Percentiles rank a stretch among this genome's conserved stretches.
phyloP scores from a whole-genome alignment of 2,888 invertebrate genomes.

The Lydus trimaculatus region DNA sequence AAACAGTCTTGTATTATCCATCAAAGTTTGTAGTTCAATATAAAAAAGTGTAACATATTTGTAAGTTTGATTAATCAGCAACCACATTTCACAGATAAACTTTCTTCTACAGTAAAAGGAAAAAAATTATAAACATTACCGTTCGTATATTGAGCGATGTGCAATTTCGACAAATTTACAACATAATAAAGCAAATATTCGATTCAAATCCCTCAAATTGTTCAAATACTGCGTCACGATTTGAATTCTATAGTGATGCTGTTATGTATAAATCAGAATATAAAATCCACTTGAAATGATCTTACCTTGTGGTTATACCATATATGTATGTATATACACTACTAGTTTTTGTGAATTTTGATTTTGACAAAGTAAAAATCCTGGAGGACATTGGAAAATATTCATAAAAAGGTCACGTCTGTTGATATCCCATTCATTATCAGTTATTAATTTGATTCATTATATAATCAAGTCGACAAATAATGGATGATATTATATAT shows the following conservation, averaged over 20 bases:
- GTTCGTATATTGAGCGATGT: slow-evolving; percentile 10
- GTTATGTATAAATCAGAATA: slow-evolving; percentile 33
- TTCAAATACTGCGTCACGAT: slow-evolving; percentile 34
- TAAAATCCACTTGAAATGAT: slow-evolving; percentile 35
- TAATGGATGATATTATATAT: no score
- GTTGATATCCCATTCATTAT: no score
- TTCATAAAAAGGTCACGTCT: no score
- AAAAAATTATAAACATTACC: neutral
- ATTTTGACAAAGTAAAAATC: no score
- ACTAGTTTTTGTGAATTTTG: no score
- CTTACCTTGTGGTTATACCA: slow-evolving; percentile 18
- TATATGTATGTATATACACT: no score
- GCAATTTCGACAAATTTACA: neutral
- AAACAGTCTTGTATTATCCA: neutral
- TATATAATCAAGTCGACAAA: no score
- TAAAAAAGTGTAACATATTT: neutral
- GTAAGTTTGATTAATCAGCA: neutral
- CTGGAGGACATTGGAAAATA: no score
- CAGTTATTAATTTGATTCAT: no score
- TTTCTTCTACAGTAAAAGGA: neutral
- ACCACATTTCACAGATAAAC: neutral
- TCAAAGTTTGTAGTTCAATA: neutral
- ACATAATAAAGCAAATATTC: slow-evolving; percentile 24
- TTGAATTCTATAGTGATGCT: slow-evolving; percentile 31
- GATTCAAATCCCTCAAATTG: slow-evolving; percentile 28